These are phyloP conservation scores for Atlantisia rogersi DNA, from an alignment of 2,113 vertebrate genomes.

Conservation along the genomic window DNA sequence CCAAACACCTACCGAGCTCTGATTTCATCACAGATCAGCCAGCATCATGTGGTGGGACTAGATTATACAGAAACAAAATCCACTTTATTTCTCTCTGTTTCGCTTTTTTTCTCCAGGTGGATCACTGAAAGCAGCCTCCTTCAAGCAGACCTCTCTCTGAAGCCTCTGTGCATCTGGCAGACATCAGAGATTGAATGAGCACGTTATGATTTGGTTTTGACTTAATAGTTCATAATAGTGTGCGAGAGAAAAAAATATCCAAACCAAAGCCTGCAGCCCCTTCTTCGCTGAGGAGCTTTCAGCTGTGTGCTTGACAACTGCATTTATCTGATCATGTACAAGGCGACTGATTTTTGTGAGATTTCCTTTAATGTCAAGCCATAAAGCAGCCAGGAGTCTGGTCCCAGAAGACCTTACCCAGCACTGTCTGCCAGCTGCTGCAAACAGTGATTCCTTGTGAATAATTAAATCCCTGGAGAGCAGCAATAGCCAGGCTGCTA, in stretches of 20 bases:
- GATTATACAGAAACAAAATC: neutral
- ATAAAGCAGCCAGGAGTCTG: neutral
- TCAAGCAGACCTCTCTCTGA: slow-evolving; percentile 27
- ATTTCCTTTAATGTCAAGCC: slow-evolving; percentile 1
- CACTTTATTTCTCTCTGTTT: neutral
- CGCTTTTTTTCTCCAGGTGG: neutral
- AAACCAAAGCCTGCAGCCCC: neutral
- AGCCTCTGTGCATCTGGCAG: neutral
- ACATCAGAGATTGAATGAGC: neutral
- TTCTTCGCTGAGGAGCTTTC: slow-evolving; percentile 9
- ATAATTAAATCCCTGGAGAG: slow-evolving; percentile 27
- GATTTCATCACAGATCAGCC: neutral
- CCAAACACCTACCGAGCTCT: slow-evolving; percentile 7
- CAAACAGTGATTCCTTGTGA: neutral
- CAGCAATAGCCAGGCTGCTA: neutral
- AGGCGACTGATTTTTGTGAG: neutral
- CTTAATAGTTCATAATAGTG: neutral
- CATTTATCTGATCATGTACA: slow-evolving; percentile 3
- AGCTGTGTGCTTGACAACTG: neutral
- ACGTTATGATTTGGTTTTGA: neutral
- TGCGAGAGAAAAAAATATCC: neutral
- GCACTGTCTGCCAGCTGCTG: neutral
- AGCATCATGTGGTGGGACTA: neutral
- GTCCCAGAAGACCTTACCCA: slow-evolving; percentile 1
- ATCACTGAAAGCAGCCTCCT: slow-evolving; percentile 21